Base-by-base conservation (phyloP, 2,797 vertebrate genomes). In the Botia almorhae region DNA sequence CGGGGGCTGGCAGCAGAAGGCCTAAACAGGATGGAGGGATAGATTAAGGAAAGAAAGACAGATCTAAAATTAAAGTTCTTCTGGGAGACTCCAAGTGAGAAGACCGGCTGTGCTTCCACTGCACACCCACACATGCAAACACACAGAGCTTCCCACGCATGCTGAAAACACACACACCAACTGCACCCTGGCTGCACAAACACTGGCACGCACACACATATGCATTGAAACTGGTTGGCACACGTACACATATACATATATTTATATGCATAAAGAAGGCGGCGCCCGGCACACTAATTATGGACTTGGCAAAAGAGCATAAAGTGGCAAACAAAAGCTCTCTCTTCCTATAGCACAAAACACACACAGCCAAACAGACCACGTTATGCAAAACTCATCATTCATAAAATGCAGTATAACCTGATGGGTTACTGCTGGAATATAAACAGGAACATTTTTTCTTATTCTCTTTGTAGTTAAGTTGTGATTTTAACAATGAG, bases 1-100 rank as follows among this genome's bases (percentile, higher is more conserved):
- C n/a, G 56, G 61, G 89, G 85, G 84, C 84, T 78, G 86, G 85
- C 82, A 87, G 91, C 90, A 92, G 91, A 92, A 89, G 89, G 89
- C 75, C 86, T 86, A 88, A 91, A 83, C 88, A 89, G 90, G 91
- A 91, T 88, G 87, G 88, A 89, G 82, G 81, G 89, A 87, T 85
- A 90, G 92, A 92, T 91, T 90, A 91, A 51, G 76, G 55, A 46
- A 75, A 83, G 83, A 88, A 85, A 86, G 85, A 89, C 84, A 69
- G 75, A 81, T 80, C 58, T 72, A 73, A 85, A 81, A 84, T 86
- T 56, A 76, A 74, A 82, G 50, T 83, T 83, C 77, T 86, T 82
- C 78, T 84, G 82, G 78, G 79, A 82, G 56, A 48, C 36, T 65
- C 53, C 70, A 81, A 76, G 77, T 82, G 88, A 90, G 86, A 87